phyloP scores from a whole-genome alignment of 2,113 vertebrate genomes.

The Jaculus jaculus region DNA sequence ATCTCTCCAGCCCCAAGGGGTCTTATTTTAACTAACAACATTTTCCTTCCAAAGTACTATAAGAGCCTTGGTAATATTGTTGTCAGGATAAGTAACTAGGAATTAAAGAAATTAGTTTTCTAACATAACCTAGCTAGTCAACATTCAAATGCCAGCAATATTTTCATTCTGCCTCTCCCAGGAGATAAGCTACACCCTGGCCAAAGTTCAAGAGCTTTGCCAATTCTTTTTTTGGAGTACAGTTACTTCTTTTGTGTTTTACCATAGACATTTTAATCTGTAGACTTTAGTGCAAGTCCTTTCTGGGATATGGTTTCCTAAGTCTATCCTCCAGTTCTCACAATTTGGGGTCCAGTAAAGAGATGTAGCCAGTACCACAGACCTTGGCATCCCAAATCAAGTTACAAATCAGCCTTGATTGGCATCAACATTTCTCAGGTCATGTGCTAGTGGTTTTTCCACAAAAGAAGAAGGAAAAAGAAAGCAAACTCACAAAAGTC shows the following conservation, averaged over 20 bases:
- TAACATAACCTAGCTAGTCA: background rate
- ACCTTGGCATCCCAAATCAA: background rate
- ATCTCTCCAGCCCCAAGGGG: no score
- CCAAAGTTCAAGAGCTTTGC: background rate
- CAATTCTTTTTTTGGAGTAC: background rate
- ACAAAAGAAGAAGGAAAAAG: background rate
- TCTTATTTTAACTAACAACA: background rate
- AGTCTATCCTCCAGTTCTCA: background rate
- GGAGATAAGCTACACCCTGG: background rate
- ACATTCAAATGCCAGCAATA: background rate
- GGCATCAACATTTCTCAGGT: background rate
- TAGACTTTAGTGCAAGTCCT: background rate
- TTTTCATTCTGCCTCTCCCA: background rate
- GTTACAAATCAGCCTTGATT: background rate
- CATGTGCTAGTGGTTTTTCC: background rate
- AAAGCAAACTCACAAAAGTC: background rate
- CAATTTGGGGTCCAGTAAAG: background rate
- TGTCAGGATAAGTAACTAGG: background rate
- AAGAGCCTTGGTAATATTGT: background rate
- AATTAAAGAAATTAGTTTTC: background rate
- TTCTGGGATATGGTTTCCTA: background rate
- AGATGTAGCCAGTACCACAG: background rate
- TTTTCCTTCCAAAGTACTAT: background rate
- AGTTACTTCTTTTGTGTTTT: background rate
- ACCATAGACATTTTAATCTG: background rate